These are phyloP conservation scores for Crypturellus tataupa DNA, from an alignment of 2,797 vertebrate species.

Conservation along the genomic window DNA sequence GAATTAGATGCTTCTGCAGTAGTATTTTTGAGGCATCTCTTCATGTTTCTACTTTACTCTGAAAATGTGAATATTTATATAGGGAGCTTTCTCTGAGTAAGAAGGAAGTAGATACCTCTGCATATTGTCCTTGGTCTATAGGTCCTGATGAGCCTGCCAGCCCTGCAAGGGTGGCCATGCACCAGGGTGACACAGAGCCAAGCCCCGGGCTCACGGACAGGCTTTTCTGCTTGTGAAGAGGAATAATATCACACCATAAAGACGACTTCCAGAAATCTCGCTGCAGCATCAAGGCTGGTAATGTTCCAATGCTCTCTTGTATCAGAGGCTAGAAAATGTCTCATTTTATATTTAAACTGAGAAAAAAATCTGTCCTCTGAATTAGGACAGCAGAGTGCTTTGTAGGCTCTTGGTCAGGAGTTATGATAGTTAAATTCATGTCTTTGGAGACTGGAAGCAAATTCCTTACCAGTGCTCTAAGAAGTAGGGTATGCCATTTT, in stretches of 20 bases:
- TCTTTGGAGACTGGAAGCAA: background rate
- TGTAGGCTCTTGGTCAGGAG: background rate
- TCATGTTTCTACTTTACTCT: no score
- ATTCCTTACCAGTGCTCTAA: background rate
- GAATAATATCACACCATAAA: background rate
- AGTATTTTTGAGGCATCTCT: no score
- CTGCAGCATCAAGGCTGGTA: background rate
- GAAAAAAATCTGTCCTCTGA: background rate
- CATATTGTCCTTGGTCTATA: no score
- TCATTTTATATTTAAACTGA: background rate
- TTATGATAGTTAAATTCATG: background rate
- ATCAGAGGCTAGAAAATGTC: background rate
- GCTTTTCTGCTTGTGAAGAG: constrained; percentile 72
- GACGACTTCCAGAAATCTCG: background rate
- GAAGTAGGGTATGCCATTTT: background rate
- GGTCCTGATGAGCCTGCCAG: no score
- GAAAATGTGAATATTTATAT: no score
- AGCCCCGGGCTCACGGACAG: constrained; percentile 49
- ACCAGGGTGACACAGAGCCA: constrained; percentile 49
- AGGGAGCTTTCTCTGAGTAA: no score
- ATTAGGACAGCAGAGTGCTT: background rate
- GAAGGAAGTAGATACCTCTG: no score
- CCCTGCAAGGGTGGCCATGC: constrained; percentile 56
- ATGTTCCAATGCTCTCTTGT: background rate
- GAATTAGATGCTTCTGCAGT: no score